phyloP scores from a whole-genome alignment of 2,113 vertebrate species.

The Parotia lawesii region DNA sequence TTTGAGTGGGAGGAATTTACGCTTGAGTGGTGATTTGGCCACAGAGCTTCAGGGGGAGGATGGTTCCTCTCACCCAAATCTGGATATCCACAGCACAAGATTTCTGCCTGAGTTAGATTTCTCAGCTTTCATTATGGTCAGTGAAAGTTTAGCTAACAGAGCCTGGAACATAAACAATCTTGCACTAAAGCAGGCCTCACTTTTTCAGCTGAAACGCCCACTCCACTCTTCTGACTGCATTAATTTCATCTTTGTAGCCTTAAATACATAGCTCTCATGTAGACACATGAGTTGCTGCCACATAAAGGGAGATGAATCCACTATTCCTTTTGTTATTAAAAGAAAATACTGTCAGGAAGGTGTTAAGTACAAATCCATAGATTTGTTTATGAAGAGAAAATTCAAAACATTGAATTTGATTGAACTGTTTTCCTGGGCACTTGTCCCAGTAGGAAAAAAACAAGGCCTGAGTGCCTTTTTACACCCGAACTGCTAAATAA shows the following conservation, averaged over 20 bases:
- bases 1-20: neutral
- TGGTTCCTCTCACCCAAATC: neutral
- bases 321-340: neutral
- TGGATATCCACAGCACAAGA: neutral
- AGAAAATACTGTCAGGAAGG: neutral
- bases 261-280: neutral
- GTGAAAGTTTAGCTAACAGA: neutral
- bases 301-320: neutral
- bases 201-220: neutral
- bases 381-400: neutral
- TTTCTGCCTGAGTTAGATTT: neutral
- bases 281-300: neutral
- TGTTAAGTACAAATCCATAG: neutral
- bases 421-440: neutral
- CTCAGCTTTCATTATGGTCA: neutral
- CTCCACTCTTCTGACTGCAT: neutral
- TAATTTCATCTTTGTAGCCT: neutral
- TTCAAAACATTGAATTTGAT: neutral
- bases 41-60: neutral
- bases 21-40: neutral
- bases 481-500: neutral
- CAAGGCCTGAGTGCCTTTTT: neutral
- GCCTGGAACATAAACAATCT: neutral
- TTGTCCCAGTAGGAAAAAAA: neutral
- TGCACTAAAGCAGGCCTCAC: neutral